A percentile compares a stretch with the other conserved stretches of the same genome.
These are phyloP conservation scores for Dallia pectoralis DNA, from an alignment of 2,797 vertebrate species.

Conservation along the genomic window DNA sequence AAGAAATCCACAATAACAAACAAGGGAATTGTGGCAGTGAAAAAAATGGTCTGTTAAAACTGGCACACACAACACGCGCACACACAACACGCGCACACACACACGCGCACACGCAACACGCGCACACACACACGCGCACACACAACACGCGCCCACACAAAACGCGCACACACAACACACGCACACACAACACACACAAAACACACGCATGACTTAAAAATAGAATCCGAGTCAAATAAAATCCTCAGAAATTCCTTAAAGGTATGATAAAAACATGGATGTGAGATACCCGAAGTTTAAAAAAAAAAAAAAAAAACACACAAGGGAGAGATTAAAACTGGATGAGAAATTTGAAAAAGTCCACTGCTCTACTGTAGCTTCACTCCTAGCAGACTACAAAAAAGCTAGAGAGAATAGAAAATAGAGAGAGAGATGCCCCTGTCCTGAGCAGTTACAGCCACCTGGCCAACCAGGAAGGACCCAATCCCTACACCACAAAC, in stretches of 20 bases:
- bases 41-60: constrained; percentile 46
- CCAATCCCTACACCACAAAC: constrained; percentile 51
- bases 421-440: constrained; percentile 57
- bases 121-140: constrained; percentile 18
- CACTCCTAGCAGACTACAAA: constrained; percentile 75
- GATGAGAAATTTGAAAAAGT: constrained; percentile 68
- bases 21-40: constrained; percentile 54
- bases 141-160: no score
- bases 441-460: constrained; percentile 70
- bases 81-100: constrained; percentile 54
- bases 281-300: constrained; percentile 61
- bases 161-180: constrained; percentile 34
- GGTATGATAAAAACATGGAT: constrained; percentile 62
- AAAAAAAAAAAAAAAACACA: constrained; percentile 57
- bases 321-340: constrained; percentile 58
- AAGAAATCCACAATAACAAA: constrained; percentile 50
- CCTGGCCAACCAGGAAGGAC: constrained; percentile 56
- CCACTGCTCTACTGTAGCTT: constrained; percentile 75
- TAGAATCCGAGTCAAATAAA: constrained; percentile 58
- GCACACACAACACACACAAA: constrained; percentile 14
- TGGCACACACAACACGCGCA: constrained; percentile 58
- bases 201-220: constrained; percentile 46
- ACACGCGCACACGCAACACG: not conserved
- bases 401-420: constrained; percentile 21
- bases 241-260: constrained; percentile 54